Conservation (phyloP, 1,140 invertebrate species). For the Heliothis virescens region DNA sequence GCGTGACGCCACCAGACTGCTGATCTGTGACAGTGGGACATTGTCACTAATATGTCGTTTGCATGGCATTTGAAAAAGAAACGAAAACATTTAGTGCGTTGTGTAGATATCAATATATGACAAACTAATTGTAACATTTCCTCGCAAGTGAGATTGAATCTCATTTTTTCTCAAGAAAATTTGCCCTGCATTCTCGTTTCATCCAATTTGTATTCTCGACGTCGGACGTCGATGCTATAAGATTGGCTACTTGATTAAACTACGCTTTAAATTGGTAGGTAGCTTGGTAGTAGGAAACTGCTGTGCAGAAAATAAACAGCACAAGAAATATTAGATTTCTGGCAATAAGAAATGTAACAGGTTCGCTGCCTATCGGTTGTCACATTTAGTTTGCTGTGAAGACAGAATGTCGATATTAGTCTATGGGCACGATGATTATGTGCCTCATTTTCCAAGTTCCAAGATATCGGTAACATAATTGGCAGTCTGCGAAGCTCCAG, state of each 20-base stretch:
- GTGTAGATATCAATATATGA: no score
- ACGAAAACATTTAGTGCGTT: neutral
- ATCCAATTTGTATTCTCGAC: neutral
- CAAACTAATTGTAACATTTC: no score
- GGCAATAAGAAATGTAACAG: neutral
- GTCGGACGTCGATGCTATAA: neutral
- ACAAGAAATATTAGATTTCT: neutral
- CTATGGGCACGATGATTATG: neutral
- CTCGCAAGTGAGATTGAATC: no score
- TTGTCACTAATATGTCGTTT: neutral
- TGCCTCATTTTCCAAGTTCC: neutral
- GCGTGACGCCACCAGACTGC: slow-evolving; percentile 92
- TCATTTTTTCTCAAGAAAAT: no score
- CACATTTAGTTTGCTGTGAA: neutral
- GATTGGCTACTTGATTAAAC: neutral
- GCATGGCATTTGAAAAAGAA: neutral
- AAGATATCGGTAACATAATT: slow-evolving; percentile 3
- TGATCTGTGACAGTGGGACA: slow-evolving; percentile 89
- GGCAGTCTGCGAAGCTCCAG: neutral
- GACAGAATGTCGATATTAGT: neutral
- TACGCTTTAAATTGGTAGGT: neutral
- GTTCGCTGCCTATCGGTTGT: neutral
- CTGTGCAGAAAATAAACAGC: neutral
- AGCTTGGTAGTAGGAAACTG: neutral
- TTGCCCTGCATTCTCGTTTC: no score